phyloP scores from a whole-genome alignment of 2,113 vertebrate species.

The Gasterosteus aculeatus region DNA sequence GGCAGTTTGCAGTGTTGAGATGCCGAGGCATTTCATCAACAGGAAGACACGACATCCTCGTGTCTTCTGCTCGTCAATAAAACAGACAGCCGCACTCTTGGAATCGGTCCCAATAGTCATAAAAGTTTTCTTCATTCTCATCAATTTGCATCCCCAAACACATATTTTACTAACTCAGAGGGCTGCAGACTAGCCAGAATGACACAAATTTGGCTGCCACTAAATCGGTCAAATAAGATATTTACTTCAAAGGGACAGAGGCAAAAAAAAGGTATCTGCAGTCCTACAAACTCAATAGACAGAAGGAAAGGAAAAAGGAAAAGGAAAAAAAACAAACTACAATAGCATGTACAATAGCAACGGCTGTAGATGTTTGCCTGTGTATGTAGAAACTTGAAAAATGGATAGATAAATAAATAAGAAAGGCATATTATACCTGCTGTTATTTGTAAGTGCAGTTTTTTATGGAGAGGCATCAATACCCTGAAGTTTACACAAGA shows the following conservation, averaged over 20 bases:
- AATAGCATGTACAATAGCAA: conserved; percentile 38
- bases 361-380: conserved; percentile 18
- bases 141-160: conserved; percentile 33
- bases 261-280: neutral
- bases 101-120: conserved; percentile 35
- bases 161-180: neutral
- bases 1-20: conserved; percentile 39
- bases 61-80: conserved; percentile 27
- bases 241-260: conserved; percentile 11
- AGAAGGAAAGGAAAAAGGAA: neutral
- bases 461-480: conserved; percentile 54
- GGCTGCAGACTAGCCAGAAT: conserved; percentile 16
- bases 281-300: neutral
- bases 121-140: conserved; percentile 38
- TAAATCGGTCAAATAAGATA: conserved; percentile 7
- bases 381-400: conserved; percentile 44
- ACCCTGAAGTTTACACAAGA: conserved; percentile 49
- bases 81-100: conserved; percentile 24
- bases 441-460: conserved; percentile 54
- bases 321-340: conserved; percentile 10
- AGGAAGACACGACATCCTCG: conserved; percentile 57
- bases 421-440: conserved; percentile 63
- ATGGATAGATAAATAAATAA: conserved; percentile 62
- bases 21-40: conserved; percentile 59
- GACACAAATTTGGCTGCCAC: neutral